Evolutionary conservation across 2,113 vertebrate genomes (phyloP).

Genomic region (Cacatua alba): DNA sequence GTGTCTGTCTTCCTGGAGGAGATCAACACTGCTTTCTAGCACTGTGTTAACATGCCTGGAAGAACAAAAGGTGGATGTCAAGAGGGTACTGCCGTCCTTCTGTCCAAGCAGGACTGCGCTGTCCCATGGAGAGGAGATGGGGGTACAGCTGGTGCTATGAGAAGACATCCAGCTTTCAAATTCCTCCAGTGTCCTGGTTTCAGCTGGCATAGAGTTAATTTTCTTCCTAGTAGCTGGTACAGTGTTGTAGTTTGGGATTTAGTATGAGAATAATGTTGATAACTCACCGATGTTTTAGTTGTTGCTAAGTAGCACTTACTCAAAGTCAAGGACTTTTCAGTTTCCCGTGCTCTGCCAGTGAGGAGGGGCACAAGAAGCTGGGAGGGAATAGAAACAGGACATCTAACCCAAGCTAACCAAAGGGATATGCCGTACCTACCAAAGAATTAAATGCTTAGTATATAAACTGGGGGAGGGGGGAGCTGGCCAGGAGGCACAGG

Average conservation of each 20-base stretch:
- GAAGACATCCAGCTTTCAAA: neutral
- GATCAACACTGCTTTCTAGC: neutral
- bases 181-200: neutral
- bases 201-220: neutral
- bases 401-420: neutral
- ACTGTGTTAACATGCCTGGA: neutral
- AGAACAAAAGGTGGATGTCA: neutral
- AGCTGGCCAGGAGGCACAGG: neutral
- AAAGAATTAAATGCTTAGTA: neutral
- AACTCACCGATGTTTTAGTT: neutral
- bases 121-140: neutral
- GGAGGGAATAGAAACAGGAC: neutral
- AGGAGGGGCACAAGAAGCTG: neutral
- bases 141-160: neutral
- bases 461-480: neutral
- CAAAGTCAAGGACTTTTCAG: neutral
- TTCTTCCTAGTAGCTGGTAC: neutral
- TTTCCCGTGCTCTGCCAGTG: neutral
- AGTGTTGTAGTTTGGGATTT: neutral
- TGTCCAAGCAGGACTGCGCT: neutral
- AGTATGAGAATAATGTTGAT: neutral
- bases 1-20: neutral
- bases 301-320: neutral
- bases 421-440: neutral
- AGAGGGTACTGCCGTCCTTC: neutral